A percentile compares a stretch with the other conserved stretches of the same genome.
Evolutionary conservation across 2,888 invertebrate species (phyloP).

Genomic region (Ochropleura plecta): DNA sequence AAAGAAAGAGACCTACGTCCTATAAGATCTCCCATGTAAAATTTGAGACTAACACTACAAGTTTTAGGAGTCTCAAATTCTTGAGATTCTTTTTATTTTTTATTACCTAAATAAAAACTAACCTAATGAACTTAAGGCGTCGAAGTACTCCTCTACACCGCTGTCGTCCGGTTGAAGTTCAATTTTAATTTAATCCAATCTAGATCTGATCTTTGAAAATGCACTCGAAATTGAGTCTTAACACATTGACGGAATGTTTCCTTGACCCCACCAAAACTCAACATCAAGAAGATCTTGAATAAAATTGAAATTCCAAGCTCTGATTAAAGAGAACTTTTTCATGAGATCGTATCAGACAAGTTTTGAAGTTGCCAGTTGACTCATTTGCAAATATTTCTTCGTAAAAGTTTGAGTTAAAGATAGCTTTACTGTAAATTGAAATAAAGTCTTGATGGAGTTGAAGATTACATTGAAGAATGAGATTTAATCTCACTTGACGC

Average conservation of each 20-base stretch:
- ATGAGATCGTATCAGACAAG: constrained; percentile 41
- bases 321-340: constrained; percentile 45
- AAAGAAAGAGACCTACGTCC: no score
- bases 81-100: no score
- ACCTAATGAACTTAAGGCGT: no score
- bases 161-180: neutral
- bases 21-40: no score
- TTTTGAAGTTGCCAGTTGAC: constrained; percentile 40
- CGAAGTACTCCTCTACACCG: no score
- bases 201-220: neutral
- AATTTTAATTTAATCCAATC: neutral
- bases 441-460: constrained; percentile 24
- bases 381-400: constrained; percentile 51
- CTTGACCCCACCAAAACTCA: constrained; percentile 14
- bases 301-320: constrained; percentile 43
- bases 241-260: neutral
- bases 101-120: no score
- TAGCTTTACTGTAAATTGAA: constrained; percentile 50
- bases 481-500: constrained; percentile 6
- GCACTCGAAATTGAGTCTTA: constrained; percentile 4
- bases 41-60: no score
- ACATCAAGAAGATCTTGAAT: constrained; percentile 27
- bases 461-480: constrained; percentile 11
- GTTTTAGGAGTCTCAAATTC: no score
- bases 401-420: constrained; percentile 30